phyloP scores from a whole-genome alignment of 2,888 invertebrate genomes.

The Ochropleura leucogaster region DNA sequence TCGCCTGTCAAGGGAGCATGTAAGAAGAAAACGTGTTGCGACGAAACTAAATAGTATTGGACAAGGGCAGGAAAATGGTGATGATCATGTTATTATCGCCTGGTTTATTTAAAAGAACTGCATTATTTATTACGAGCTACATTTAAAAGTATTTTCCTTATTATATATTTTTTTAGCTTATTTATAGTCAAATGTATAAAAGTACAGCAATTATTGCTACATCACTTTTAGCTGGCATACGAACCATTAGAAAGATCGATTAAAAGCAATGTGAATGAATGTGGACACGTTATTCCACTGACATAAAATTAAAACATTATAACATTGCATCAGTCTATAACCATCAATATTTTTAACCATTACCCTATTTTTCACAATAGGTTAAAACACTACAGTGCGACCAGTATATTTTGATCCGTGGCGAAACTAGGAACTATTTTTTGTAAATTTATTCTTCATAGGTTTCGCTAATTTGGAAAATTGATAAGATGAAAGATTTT shows the following conservation, averaged over 20 bases:
- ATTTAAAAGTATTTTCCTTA: neutral
- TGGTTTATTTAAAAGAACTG: neutral
- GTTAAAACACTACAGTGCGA: slow-evolving; percentile 30
- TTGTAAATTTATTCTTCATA: neutral
- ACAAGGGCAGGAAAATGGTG: no score
- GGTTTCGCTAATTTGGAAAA: neutral
- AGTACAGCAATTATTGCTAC: neutral
- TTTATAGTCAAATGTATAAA: neutral
- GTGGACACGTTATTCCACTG: slow-evolving; percentile 25
- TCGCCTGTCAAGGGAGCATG: no score
- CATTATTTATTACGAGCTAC: neutral
- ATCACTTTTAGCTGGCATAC: neutral
- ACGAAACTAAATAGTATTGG: no score
- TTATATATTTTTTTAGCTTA: neutral
- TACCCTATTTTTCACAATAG: slow-evolving; percentile 59
- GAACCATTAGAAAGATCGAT: slow-evolving; percentile 20
- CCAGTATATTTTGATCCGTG: slow-evolving; percentile 25
- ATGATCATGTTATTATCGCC: neutral
- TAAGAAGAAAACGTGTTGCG: no score
- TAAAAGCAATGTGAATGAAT: slow-evolving; percentile 11
- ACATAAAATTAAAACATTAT: slow-evolving; percentile 42
- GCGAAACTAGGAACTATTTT: neutral
- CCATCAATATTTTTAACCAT: slow-evolving; percentile 55
- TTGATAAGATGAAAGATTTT: neutral
- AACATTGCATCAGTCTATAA: slow-evolving; percentile 41